Conservation (phyloP, 2,113 vertebrate genomes). For the Gallinago jamesoni region DNA sequence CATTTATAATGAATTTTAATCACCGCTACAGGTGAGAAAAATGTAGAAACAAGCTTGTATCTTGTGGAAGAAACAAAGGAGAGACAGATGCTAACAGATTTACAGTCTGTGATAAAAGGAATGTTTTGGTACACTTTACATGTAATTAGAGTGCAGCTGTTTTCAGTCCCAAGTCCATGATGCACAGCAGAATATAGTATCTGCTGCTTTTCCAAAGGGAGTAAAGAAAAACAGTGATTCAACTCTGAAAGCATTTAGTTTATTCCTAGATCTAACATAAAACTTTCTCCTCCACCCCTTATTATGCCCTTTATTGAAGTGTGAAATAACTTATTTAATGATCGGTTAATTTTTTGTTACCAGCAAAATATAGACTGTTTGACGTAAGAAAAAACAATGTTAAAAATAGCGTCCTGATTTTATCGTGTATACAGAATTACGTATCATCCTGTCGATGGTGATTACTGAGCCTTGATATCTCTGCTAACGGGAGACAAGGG, state of each 20-base stretch:
- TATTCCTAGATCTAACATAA: slow-evolving; percentile 66
- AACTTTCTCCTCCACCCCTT: slow-evolving; percentile 49
- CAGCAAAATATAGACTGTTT: not conserved
- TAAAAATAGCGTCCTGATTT: not conserved
- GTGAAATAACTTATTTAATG: slow-evolving; percentile 30
- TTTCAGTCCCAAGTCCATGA: slow-evolving; percentile 80
- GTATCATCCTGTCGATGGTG: not conserved
- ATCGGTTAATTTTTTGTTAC: slow-evolving; percentile 37
- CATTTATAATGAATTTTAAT: slow-evolving; percentile 90
- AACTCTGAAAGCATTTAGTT: slow-evolving; percentile 77
- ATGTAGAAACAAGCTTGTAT: slow-evolving; percentile 90
- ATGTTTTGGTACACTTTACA: slow-evolving; percentile 88
- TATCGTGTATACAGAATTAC: not conserved
- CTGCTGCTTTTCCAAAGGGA: slow-evolving; percentile 78
- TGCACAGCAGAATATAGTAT: slow-evolving; percentile 77
- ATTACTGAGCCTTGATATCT: not conserved
- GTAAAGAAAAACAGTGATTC: slow-evolving; percentile 82
- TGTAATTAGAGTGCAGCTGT: slow-evolving; percentile 91
- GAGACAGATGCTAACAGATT: slow-evolving; percentile 86
- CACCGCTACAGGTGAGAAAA: slow-evolving; percentile 88
- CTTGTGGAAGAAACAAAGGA: slow-evolving; percentile 84
- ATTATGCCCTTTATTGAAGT: slow-evolving; percentile 5
- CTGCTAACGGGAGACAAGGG: not conserved
- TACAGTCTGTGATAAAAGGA: slow-evolving; percentile 87
- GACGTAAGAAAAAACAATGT: not conserved